Evolutionary conservation across 2,797 vertebrate genomes (phyloP).

Genomic region (Rhyacichthys aspro): DNA sequence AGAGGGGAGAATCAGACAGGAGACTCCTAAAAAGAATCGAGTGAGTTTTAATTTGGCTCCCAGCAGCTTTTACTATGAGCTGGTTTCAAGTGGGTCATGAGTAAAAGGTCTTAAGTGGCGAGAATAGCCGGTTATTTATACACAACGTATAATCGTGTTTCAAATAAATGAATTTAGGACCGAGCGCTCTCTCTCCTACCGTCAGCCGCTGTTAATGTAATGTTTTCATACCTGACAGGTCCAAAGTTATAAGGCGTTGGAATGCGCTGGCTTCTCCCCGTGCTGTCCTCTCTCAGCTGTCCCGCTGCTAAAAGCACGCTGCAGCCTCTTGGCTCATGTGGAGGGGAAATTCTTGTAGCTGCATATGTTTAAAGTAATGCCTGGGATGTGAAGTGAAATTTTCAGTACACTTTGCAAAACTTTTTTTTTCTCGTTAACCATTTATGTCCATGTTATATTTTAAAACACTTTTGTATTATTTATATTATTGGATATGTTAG

Average conservation of each 20-base stretch:
- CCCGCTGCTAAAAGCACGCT: slow-evolving; percentile 54
- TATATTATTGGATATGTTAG: too few relatives aligned
- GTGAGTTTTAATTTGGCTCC: slow-evolving; percentile 88
- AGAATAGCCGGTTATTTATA: slow-evolving; percentile 56
- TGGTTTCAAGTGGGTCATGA: slow-evolving; percentile 42
- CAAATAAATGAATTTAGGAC: slow-evolving; percentile 57
- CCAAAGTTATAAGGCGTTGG: slow-evolving; percentile 58
- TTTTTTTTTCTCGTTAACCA: too few relatives aligned
- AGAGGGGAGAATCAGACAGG: slow-evolving; percentile 85
- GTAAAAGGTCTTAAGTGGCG: slow-evolving; percentile 41
- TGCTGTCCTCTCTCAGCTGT: slow-evolving; percentile 35
- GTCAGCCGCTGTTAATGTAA: slow-evolving; percentile 46
- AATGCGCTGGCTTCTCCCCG: slow-evolving; percentile 48
- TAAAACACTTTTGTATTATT: too few relatives aligned
- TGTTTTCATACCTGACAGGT: slow-evolving; percentile 67
- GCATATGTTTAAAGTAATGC: background rate
- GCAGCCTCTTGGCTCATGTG: slow-evolving; percentile 22
- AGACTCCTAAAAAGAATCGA: slow-evolving; percentile 81
- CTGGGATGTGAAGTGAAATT: background rate
- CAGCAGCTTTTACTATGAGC: slow-evolving; percentile 80
- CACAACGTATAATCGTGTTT: slow-evolving; percentile 52
- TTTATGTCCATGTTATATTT: too few relatives aligned
- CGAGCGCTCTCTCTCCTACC: slow-evolving; percentile 29
- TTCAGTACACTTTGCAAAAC: too few relatives aligned
- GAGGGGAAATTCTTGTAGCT: slow-evolving; percentile 24